phyloP scores from a whole-genome alignment of 1,140 invertebrate genomes.

The Pseudomyrmex pallidus region DNA sequence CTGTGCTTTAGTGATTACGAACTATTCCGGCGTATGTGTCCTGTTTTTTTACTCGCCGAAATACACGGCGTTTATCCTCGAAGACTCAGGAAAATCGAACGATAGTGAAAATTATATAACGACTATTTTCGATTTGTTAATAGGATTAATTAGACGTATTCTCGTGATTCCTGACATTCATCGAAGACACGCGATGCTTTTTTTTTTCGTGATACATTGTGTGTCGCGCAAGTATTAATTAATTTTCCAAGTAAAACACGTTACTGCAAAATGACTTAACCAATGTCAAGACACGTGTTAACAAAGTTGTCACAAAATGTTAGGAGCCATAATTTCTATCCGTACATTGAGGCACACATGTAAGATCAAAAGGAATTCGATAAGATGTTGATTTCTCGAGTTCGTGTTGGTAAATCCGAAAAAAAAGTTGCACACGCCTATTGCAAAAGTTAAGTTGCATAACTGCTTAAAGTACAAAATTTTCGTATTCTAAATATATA shows the following conservation, averaged over 20 bases:
- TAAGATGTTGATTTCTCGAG: no score
- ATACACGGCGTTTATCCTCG: neutral
- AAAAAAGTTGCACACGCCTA: no score
- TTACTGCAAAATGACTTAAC: no score
- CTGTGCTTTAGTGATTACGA: neutral
- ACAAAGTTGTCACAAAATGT: no score
- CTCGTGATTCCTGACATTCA: constrained; percentile 15
- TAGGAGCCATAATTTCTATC: no score
- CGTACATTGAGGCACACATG: no score
- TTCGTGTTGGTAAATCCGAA: no score
- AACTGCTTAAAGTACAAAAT: neutral
- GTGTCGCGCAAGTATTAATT: no score
- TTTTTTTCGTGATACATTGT: no score
- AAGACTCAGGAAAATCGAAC: constrained; percentile 31
- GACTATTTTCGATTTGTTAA: neutral
- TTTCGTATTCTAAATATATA: constrained; percentile 17
- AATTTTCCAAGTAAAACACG: no score
- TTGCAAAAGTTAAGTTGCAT: constrained; percentile 16
- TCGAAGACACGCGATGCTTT: neutral
- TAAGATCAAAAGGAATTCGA: no score
- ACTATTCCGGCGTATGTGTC: neutral
- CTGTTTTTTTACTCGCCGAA: constrained; percentile 2
- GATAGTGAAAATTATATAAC: neutral
- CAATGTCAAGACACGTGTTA: no score
- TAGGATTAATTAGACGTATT: neutral